Percentiles rank a stretch among this genome's conserved stretches.
Evolutionary conservation across 2,888 invertebrate genomes (phyloP).

Genomic region (Stenodera caucasica): DNA sequence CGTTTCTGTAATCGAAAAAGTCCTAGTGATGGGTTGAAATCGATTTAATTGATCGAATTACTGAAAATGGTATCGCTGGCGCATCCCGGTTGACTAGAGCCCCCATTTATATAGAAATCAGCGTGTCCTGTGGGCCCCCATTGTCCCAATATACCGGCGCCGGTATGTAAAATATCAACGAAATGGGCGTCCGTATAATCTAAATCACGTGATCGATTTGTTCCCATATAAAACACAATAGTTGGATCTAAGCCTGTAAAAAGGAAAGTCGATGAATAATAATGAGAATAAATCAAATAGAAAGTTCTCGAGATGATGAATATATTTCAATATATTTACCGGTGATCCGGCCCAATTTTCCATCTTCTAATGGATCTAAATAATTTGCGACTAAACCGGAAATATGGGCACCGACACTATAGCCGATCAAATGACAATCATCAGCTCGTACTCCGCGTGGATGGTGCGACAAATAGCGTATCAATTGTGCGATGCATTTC

Average conservation of each 20-base stretch:
- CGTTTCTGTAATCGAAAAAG: constrained; percentile 66
- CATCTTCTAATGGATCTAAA: constrained; percentile 70
- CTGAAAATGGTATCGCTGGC: constrained; percentile 79
- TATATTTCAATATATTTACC: constrained; percentile 55
- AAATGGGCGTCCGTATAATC: constrained; percentile 81
- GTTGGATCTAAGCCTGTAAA: constrained; percentile 77
- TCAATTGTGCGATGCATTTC: constrained; percentile 78
- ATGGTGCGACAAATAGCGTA: constrained; percentile 76
- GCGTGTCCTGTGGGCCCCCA: constrained; percentile 89
- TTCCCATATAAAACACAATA: constrained; percentile 82
- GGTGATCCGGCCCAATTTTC: constrained; percentile 82
- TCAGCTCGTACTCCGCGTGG: constrained; percentile 76
- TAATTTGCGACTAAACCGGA: constrained; percentile 82
- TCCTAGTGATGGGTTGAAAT: neutral
- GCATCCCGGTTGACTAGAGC: constrained; percentile 86
- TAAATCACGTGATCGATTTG: constrained; percentile 77
- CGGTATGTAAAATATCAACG: constrained; percentile 82
- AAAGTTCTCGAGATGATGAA: constrained; percentile 11
- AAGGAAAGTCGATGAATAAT: constrained; percentile 8
- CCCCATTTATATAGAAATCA: constrained; percentile 87
- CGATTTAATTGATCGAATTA: no score
- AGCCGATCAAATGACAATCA: constrained; percentile 78
- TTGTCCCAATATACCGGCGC: constrained; percentile 84
- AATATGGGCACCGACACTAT: constrained; percentile 86
- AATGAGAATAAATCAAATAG: neutral